Evolutionary conservation across 1,140 invertebrate genomes (phyloP).

Genomic region (Hermetia illucens): DNA sequence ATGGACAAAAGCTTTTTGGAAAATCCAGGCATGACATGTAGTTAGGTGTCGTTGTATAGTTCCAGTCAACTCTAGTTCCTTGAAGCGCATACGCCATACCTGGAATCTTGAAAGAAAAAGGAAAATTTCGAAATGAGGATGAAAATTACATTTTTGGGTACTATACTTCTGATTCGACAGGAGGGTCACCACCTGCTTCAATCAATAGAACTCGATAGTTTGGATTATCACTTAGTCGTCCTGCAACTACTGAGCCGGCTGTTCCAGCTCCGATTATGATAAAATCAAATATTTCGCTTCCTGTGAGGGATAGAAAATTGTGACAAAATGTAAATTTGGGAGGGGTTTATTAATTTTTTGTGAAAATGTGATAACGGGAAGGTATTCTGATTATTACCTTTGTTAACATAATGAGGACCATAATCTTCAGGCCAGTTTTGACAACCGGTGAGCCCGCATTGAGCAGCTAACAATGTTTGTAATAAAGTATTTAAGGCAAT

Average conservation of each 20-base stretch:
- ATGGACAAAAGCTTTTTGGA: conserved; percentile 51
- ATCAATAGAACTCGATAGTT: conserved; percentile 28
- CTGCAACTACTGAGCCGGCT: conserved; percentile 29
- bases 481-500: too few species aligned
- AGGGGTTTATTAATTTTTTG: too few species aligned
- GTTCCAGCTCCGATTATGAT: conserved; percentile 12
- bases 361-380: too few species aligned
- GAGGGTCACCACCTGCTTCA: conserved; percentile 29
- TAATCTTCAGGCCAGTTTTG: not conserved
- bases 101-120: conserved; percentile 54
- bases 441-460: not conserved
- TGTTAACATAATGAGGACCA: too few species aligned
- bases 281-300: too few species aligned
- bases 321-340: too few species aligned
- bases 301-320: too few species aligned
- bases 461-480: not conserved
- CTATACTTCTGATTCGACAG: conserved; percentile 11
- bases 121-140: too few species aligned
- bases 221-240: conserved; percentile 26
- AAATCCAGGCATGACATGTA: conserved; percentile 55
- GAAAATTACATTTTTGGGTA: too few species aligned
- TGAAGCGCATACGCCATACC: conserved; percentile 69
- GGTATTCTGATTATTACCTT: too few species aligned
- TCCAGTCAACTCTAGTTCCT: conserved; percentile 71
- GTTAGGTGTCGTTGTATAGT: conserved; percentile 74